These are phyloP conservation scores for Drosophila nasuta DNA, from an alignment of 1,140 invertebrate species.

Conservation along the genomic window DNA sequence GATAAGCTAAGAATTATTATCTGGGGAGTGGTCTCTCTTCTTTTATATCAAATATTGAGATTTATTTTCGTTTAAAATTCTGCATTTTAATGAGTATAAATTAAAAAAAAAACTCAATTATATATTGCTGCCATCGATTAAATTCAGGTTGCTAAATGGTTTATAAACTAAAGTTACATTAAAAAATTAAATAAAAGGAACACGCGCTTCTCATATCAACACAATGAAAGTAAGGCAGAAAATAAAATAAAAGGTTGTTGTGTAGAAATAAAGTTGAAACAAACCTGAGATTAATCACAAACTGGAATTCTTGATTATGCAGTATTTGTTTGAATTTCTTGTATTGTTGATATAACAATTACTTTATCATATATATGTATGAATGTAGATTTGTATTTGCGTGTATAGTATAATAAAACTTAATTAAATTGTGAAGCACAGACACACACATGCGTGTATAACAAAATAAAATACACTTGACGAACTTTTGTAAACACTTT, in stretches of 20 bases:
- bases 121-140: neutral
- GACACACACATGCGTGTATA: constrained; percentile 4
- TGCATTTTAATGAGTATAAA: neutral
- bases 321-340: constrained; percentile 25
- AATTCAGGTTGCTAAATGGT: no score
- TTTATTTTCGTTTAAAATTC: neutral
- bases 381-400: constrained; percentile 1
- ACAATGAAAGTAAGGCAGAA: constrained; percentile 49
- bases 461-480: constrained; percentile 20
- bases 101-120: neutral
- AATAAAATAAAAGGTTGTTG: constrained; percentile 12
- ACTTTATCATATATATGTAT: constrained; percentile 24
- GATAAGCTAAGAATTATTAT: constrained; percentile 5
- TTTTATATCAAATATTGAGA: neutral
- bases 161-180: neutral
- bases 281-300: constrained; percentile 54
- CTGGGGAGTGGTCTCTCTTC: neutral
- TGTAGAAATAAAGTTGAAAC: constrained; percentile 32
- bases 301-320: constrained; percentile 47
- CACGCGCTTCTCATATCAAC: constrained; percentile 49
- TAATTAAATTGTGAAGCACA: constrained; percentile 39
- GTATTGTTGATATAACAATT: constrained; percentile 46
- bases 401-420: constrained; percentile 5
- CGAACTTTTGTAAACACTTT: constrained; percentile 59
- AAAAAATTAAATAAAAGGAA: neutral